Evolutionary conservation across 2,888 invertebrate genomes (phyloP).

Genomic region (Chymomyza fuscimana): DNA sequence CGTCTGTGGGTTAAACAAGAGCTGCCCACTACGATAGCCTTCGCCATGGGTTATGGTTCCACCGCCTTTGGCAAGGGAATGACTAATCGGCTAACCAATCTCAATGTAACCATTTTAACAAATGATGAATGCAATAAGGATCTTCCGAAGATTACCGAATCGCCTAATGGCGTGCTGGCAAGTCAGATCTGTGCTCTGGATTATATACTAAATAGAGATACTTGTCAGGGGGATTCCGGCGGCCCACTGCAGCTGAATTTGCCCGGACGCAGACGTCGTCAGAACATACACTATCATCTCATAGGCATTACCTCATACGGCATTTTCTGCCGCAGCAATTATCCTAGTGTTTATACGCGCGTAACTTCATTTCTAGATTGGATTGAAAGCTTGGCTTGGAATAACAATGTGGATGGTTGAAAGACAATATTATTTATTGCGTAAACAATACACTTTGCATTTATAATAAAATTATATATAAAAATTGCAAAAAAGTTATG

Average conservation of each 20-base stretch:
- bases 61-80: conserved; percentile 78
- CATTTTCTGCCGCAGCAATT: conserved; percentile 71
- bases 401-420: background rate
- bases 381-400: conserved; percentile 76
- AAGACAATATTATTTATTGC: background rate
- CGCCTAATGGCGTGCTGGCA: conserved; percentile 64
- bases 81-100: conserved; percentile 75
- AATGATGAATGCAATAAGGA: conserved; percentile 70
- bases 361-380: conserved; percentile 75
- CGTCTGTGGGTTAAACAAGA: conserved; percentile 81
- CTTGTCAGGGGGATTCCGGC: conserved; percentile 79
- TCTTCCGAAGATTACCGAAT: conserved; percentile 62
- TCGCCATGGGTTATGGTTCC: conserved; percentile 84
- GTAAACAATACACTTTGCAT: conserved; percentile 1
- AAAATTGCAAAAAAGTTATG: conserved; percentile 39
- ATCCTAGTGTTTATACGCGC: conserved; percentile 77
- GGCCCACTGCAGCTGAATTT: conserved; percentile 77
- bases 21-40: conserved; percentile 79
- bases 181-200: conserved; percentile 78
- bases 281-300: conserved; percentile 68
- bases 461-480: conserved; percentile 11
- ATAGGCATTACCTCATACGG: conserved; percentile 79
- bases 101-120: conserved; percentile 72
- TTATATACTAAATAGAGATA: conserved; percentile 70
- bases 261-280: conserved; percentile 51